Conservation (phyloP, 2,888 invertebrate species). For the Oxycera nigricornis region DNA sequence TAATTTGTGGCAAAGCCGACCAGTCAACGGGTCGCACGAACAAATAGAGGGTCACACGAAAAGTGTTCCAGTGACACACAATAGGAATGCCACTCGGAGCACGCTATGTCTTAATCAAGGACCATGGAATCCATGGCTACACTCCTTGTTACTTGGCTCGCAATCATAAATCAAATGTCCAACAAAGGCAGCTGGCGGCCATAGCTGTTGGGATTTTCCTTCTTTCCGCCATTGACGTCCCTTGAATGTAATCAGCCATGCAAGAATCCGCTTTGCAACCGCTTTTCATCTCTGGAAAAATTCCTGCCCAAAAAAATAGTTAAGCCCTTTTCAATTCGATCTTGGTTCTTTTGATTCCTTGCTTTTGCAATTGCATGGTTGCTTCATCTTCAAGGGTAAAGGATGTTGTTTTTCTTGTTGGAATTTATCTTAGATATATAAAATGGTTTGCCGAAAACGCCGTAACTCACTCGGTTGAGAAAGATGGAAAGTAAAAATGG, state of each 20-base stretch:
- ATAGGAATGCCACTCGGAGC: slow-evolving; percentile 12
- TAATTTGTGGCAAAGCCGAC: slow-evolving; percentile 2
- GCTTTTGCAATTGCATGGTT: background rate
- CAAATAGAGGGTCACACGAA: slow-evolving; percentile 28
- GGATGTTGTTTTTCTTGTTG: slow-evolving; percentile 1
- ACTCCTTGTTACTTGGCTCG: slow-evolving; percentile 29
- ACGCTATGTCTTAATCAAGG: slow-evolving; percentile 38
- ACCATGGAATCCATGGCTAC: slow-evolving; percentile 38
- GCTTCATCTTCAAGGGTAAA: background rate
- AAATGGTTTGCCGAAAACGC: slow-evolving; percentile 27
- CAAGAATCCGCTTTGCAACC: slow-evolving; percentile 24
- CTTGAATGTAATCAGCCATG: slow-evolving; percentile 36
- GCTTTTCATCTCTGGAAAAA: slow-evolving; percentile 27
- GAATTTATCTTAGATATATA: slow-evolving; percentile 22
- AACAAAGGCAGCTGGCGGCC: slow-evolving; percentile 31
- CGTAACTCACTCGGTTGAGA: slow-evolving; percentile 16
- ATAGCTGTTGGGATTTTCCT: slow-evolving; percentile 24
- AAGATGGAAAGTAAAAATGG: background rate
- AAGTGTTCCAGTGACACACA: background rate
- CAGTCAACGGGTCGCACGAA: background rate
- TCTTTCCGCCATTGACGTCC: slow-evolving; percentile 16
- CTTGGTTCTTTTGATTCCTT: background rate
- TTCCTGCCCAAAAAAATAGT: background rate
- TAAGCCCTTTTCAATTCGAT: slow-evolving; percentile 24
- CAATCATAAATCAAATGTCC: slow-evolving; percentile 13